Evolutionary conservation across 30 jellyfish, hydroid and myxozoan species (phyloP), one percentile per base, ranked within the genome.

Genomic region (Catostylus mosaicus): DNA sequence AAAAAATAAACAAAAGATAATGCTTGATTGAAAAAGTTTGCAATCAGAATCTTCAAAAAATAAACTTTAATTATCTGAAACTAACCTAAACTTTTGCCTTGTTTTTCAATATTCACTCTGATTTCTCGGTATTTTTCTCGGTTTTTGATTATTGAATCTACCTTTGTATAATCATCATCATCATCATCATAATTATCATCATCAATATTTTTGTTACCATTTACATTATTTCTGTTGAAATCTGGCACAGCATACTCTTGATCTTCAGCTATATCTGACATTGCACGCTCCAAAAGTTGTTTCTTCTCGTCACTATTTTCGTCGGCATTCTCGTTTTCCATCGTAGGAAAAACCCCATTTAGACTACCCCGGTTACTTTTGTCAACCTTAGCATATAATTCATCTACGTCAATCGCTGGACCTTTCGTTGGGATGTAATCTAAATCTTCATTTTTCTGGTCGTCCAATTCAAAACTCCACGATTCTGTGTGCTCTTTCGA

Each of bases 121-220:
- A 80, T 65, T 46, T 50, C 52, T 23, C 57, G 40, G 10, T 31
- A 16, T 12, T 6, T 34, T 30, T 40, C 29, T 34, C 48, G 63
- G 1, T 46, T 51, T 3, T 43, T 65, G 12, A 45, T 32, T 4
- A 80, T 35, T 33, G 77, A 35, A 9, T 51, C 67, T 35, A 79
- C 22, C 10, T 31, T 60, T 27, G 84, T 62, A 35, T 67, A 80
- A 63, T 65, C 89, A 30, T 38, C 91, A 67, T 59, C 75, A 30
- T 80, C 91, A 35, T 46, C 84, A 47, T 50, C 89, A n/a, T n/a
- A n/a, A n/a, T n/a, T n/a, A n/a, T n/a, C 89, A 65, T 79, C 74
- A 46, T 19, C 83, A 66, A 45, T 54, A 46, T 68, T 46, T 1
- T 46, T 30, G 26, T 30, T 56, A 32, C 30, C 63, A 34, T 34